Conservation (phyloP, 2,113 vertebrate genomes). For the Zingel zingel region DNA sequence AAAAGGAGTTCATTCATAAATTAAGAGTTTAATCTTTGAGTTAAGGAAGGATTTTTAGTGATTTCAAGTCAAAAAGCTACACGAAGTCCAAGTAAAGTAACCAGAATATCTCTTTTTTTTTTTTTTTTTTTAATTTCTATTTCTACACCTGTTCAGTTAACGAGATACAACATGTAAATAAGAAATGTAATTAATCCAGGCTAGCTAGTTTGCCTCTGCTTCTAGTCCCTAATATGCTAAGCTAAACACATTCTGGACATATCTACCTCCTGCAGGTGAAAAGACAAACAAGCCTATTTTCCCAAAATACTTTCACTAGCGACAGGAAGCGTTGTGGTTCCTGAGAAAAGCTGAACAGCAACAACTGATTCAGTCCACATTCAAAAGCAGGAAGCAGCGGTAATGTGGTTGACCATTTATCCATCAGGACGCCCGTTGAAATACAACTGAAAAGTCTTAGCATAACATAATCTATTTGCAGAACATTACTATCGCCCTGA, state of each 20-base stretch:
- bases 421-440: not conserved
- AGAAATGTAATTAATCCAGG: no score
- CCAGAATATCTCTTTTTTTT: not conserved
- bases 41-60: not conserved
- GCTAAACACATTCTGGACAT: not conserved
- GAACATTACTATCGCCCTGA: not conserved
- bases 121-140: no score
- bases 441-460: not conserved
- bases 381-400: conserved; percentile 4
- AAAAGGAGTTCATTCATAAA: not conserved
- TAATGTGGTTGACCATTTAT: not conserved
- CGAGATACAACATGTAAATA: not conserved
- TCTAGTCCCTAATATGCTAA: not conserved
- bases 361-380: not conserved
- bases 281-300: not conserved
- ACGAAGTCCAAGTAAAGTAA: not conserved
- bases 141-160: not conserved
- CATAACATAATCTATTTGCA: not conserved
- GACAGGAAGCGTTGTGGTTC: not conserved
- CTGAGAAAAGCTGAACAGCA: not conserved
- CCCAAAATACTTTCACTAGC: not conserved
- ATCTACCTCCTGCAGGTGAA: not conserved
- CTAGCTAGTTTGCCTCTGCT: not conserved
- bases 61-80: not conserved
- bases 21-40: not conserved